Evolutionary conservation across 92 coral and sea anemone species (phyloP).

Genomic region (Palythoa heliodiscus): DNA sequence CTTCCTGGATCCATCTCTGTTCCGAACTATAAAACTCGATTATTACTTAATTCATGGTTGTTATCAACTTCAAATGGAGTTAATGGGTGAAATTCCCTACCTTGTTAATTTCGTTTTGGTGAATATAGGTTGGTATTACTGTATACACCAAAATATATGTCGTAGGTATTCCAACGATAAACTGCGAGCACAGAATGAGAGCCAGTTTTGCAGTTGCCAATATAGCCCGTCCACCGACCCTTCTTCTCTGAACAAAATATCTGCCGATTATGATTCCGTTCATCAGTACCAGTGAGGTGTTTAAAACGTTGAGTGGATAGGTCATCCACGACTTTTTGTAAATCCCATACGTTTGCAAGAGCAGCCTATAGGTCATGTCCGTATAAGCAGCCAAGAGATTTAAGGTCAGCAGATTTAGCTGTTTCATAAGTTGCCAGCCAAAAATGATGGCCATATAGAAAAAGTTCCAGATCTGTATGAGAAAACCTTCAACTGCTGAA

Average conservation of each 20-base stretch:
- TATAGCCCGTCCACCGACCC: neutral
- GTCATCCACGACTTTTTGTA: constrained; percentile 46
- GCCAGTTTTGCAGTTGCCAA: constrained; percentile 21
- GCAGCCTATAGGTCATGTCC: constrained; percentile 53
- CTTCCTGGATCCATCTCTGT: too few species aligned
- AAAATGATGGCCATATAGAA: constrained; percentile 48
- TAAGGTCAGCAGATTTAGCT: constrained; percentile 50
- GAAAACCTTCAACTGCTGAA: constrained; percentile 56
- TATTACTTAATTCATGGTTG: too few species aligned
- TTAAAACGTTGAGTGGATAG: constrained; percentile 18
- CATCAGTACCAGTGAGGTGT: constrained; percentile 21
- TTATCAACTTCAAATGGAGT: too few species aligned
- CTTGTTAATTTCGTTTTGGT: constrained; percentile 49
- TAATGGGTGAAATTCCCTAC: neutral
- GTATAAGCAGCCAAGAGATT: constrained; percentile 46
- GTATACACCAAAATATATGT: constrained; percentile 46
- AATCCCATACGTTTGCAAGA: constrained; percentile 47
- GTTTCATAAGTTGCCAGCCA: constrained; percentile 59
- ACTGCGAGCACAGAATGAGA: constrained; percentile 56
- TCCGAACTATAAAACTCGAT: too few species aligned
- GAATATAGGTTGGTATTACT: constrained; percentile 51
- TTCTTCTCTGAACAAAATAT: constrained; percentile 11
- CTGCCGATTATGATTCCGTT: constrained; percentile 46
- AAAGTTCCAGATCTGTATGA: constrained; percentile 62
- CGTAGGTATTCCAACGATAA: constrained; percentile 53